A percentile compares a stretch with the other conserved stretches of the same genome.
Conservation (phyloP, 92 coral and sea anemone species). For the Siderastrea siderea region DNA sequence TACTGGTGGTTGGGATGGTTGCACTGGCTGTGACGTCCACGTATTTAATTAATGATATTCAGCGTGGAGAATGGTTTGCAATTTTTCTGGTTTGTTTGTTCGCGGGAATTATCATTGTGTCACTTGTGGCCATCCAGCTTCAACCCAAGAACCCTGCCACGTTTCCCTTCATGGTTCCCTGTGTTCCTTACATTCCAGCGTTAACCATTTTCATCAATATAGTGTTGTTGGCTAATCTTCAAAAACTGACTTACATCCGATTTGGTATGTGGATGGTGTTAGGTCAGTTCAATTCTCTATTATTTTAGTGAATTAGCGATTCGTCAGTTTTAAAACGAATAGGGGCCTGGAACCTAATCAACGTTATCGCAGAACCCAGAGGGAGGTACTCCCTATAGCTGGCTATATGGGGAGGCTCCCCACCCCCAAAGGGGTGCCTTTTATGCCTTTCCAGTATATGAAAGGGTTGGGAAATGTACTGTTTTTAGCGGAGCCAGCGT, state of each 20-base stretch:
- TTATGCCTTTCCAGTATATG: too few species aligned
- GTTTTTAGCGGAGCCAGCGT: too few species aligned
- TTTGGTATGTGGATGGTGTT: slow-evolving; percentile 81
- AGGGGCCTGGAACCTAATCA: too few species aligned
- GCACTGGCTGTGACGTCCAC: slow-evolving; percentile 48
- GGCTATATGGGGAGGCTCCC: too few species aligned
- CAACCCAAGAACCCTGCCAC: slow-evolving; percentile 85
- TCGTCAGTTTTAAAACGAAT: too few species aligned
- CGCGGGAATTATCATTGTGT: slow-evolving; percentile 49
- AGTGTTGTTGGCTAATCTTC: slow-evolving; percentile 69
- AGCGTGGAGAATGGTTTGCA: slow-evolving; percentile 65
- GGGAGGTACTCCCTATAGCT: too few species aligned
- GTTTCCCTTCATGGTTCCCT: slow-evolving; percentile 90
- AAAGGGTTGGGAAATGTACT: too few species aligned
- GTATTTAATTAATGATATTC: neutral
- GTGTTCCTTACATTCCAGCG: slow-evolving; percentile 74
- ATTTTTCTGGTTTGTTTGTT: slow-evolving; percentile 64
- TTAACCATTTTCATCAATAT: slow-evolving; percentile 70
- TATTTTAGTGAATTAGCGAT: too few species aligned
- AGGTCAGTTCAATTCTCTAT: slow-evolving; percentile 46
- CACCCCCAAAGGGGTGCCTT: too few species aligned
- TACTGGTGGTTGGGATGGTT: slow-evolving; percentile 50
- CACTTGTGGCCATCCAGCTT: slow-evolving; percentile 72
- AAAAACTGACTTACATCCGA: slow-evolving; percentile 76
- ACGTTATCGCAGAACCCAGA: too few species aligned